Evolutionary conservation across 2,888 invertebrate species (phyloP), one percentile per base, ranked within the genome.

Genomic region (Nemotelus nigrinus): DNA sequence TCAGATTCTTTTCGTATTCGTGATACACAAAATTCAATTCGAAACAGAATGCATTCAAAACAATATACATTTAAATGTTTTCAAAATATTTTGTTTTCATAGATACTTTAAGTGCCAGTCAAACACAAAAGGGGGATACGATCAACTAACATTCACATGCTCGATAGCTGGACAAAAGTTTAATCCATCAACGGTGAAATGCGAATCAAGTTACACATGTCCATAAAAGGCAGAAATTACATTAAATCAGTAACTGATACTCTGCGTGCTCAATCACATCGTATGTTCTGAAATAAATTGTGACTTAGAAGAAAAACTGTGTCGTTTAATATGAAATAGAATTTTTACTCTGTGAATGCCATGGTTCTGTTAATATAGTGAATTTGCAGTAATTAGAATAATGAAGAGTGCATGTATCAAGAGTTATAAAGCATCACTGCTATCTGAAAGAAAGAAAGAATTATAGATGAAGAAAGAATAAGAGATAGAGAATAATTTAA

Each of bases 51-150:
- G 25, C 25, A 25, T 25, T 25, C 25, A 25, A 25, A 25, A 25
- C 25, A 25, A 25, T 25, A 25, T 25, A 25, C 25, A 25, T 25
- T 1, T 1, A 25, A 25, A 25, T 25, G 1, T 25, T 25, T 25
- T 25, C 25, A 25, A 25, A 25, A 25, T 25, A 25, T 25, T 25
- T 25, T 25, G 0, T 63, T 7, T 41, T 63, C 43, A 3, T 8
- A 63, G 63, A 5, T 63, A 63, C 10, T 63, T 41, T 43, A 63
- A 63, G 10, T 63, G 63, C 63, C 63, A 63, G 43, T 25, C 7
- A 10, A 63, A 63, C 10, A 63, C 25, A 2, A 63, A 3, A 3
- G 63, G 63, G 1, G 63, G 63, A 25, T 41, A 7, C 41, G 63
- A 63, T 25, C 39, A 41, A 10, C 6, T 63, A 3, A 41, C 6